A percentile compares a stretch with the other conserved stretches of the same genome.
phyloP scores from a whole-genome alignment of 2,113 vertebrate genomes.

The Sinocyclocheilus grahami region DNA sequence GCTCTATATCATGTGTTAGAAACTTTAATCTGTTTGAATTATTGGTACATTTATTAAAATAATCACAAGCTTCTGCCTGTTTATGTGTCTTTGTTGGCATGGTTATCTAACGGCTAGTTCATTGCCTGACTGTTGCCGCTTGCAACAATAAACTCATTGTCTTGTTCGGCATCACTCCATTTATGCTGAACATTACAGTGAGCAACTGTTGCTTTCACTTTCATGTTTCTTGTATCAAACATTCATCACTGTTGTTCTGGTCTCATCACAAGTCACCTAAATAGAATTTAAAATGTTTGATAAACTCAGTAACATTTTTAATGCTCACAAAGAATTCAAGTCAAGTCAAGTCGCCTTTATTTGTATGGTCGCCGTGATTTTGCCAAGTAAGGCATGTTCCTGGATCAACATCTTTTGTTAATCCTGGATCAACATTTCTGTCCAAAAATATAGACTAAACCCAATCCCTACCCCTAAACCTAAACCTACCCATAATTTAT shows the following conservation, averaged over 20 bases:
- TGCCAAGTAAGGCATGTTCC: too few species aligned
- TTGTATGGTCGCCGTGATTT: too few species aligned
- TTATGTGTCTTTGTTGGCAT: background rate
- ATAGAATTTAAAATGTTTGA: background rate
- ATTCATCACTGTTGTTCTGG: background rate
- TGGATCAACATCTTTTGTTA: too few species aligned
- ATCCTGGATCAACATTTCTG: too few species aligned
- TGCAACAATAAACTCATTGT: background rate
- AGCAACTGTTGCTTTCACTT: background rate
- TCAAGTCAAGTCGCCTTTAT: too few species aligned
- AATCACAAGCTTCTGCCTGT: background rate
- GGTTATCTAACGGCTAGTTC: background rate
- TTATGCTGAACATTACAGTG: background rate
- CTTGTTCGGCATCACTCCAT: background rate
- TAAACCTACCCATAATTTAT: too few species aligned
- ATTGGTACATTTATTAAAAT: background rate
- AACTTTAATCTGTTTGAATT: background rate
- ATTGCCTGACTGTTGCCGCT: background rate
- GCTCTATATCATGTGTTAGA: background rate
- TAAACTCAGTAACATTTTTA: background rate
- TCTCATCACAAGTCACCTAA: background rate
- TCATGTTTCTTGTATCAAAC: background rate
- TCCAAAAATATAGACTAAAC: too few species aligned
- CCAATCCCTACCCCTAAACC: too few species aligned
- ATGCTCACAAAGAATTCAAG: too few species aligned